Evolutionary conservation across 2,888 invertebrate genomes (phyloP), one percentile per base, ranked within the genome.

Genomic region (Hypomecis atomaria): DNA sequence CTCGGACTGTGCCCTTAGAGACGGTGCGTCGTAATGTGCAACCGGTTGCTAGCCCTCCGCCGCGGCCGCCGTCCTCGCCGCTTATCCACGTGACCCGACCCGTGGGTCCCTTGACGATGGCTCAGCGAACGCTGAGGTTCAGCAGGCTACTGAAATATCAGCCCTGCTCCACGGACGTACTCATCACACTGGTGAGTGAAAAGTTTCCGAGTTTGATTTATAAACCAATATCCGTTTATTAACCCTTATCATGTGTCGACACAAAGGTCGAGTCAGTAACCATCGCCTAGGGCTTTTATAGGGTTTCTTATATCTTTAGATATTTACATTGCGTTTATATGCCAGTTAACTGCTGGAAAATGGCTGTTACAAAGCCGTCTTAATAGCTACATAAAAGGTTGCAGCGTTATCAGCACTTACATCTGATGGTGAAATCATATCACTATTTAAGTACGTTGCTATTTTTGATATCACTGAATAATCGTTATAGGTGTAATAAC

Each of bases 1-100:
- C 96, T 7, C 93, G 94, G 74, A 95, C 95, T 37, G 95, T 96
- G 56, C 96, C 96, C 0, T 77, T 96, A 66, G 95, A 96, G 75
- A 96, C 96, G 0, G 96, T 96, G 0, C 93, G 87, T 23, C 90
- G 94, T 38, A 86, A 80, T 71, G 82, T 88, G 6, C 84, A 85
- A 13, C 93, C 94, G 34, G 75, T 85, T 50, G 93, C 93, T 45
- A 94, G 93, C 0, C 91, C 94, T 57, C 89, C 89, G 10, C 83
- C 88, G 45, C 89, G 85, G 0, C 82, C 86, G 70, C 84, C 85
- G 9, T 87, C 88, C 57, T 89, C 92, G 34, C 87, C 90, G 71
- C 88, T 90, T 43, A 90, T 92, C 53, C 89, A 91, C 62, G 77
- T 88, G 78, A 78, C 93, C 71, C 73, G 87, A 78, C 79, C 92